Evolutionary conservation across 2,888 invertebrate genomes (phyloP), one percentile per base, ranked within the genome.

Genomic region (Ochropleura leucogaster): DNA sequence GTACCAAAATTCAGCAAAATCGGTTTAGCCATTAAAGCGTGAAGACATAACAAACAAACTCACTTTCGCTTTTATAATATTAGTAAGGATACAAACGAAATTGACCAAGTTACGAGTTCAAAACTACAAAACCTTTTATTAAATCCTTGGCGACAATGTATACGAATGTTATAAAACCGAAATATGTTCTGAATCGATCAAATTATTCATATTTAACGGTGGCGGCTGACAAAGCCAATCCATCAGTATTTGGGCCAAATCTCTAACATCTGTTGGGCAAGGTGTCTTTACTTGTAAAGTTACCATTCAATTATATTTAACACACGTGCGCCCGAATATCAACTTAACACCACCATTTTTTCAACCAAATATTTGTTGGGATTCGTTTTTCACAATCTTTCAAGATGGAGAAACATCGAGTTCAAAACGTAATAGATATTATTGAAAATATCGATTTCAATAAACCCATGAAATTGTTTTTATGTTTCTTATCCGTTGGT

Each of bases 251-350:
- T 88, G 89, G 88, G 89, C 88, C 82, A 89, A 83, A 88, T 84
- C 89, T 92, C 93, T 93, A 95, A 92, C 96, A 96, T 96, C 96
- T 96, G 96, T 92, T 90, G 67, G 89, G 91, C 95, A 95, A 96
- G 95, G 96, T 96, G 96, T 92, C 90, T 79, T 72, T 91, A 80
- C 80, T 88, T 88, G 84, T 86, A 90, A 86, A 90, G 90, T 90
- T 89, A 87, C 92, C 80, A 89, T 92, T 91, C 88, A 89, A 89
- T 89, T 89, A 91, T 88, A 90, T 88, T 89, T 85, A 82, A 80
- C 85, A 89, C 93, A 93, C 92, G 90, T 91, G 92, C 88, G 87
- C 79, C 77, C 60, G 80, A 88, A 77, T 80, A 84, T 85, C 77
- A 82, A 82, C 79, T 64, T 68, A 55, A 80, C 60, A 30, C 68